phyloP scores from a whole-genome alignment of 2,797 vertebrate species.

The Notolepis coatsorum region DNA sequence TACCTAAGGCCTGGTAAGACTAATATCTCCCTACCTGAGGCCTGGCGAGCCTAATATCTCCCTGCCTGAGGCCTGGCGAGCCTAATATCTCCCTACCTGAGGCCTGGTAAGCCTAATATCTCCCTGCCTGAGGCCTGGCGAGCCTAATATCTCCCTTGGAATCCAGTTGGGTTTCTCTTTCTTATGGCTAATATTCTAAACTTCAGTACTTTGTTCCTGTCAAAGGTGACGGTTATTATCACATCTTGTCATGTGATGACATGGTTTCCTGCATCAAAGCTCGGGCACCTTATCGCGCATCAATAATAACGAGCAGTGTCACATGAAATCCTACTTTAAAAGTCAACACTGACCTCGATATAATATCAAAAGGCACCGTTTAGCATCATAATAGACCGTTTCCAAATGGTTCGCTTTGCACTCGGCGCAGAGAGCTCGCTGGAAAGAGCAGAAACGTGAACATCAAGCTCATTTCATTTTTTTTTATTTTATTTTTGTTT shows the following conservation, averaged over 20 bases:
- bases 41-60: too few relatives aligned
- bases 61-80: too few relatives aligned
- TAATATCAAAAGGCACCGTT: conserved; percentile 4
- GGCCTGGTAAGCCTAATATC: too few relatives aligned
- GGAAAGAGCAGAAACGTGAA: conserved; percentile 30
- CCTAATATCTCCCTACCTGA: too few relatives aligned
- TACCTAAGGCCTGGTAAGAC: too few relatives aligned
- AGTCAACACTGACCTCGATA: neutral
- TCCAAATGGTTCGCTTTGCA: conserved; percentile 25
- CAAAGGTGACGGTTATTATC: neutral
- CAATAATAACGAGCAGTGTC: neutral
- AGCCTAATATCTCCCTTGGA: too few relatives aligned
- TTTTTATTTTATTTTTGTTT: conserved; percentile 41
- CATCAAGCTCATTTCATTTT: conserved; percentile 37
- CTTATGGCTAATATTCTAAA: too few relatives aligned
- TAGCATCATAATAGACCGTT: neutral
- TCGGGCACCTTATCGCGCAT: neutral
- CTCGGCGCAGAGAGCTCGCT: conserved; percentile 11
- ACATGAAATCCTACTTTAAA: neutral
- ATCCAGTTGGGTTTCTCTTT: too few relatives aligned
- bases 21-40: too few relatives aligned
- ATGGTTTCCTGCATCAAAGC: conserved; percentile 13
- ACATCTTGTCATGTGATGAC: neutral
- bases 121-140: too few relatives aligned
- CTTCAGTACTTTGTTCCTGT: too few relatives aligned